Evolutionary conservation across 2,113 vertebrate species (phyloP).

Genomic region (Grantiella picta): DNA sequence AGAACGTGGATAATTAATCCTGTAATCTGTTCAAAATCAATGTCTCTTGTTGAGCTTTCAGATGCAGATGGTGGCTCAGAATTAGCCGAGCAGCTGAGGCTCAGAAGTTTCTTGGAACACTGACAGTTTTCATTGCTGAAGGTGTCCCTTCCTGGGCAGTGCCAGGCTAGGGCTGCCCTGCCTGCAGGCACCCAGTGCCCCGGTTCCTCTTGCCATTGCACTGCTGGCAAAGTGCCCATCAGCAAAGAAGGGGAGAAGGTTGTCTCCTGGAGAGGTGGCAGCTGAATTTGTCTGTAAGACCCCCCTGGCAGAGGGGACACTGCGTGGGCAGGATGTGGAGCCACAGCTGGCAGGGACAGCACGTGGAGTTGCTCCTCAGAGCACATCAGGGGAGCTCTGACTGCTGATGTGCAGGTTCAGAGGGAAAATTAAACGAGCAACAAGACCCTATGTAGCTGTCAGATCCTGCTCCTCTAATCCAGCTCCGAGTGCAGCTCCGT

Average conservation of each 20-base stretch:
- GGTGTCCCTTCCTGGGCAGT: background rate
- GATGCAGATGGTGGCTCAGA: background rate
- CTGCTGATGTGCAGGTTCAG: background rate
- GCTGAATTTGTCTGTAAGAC: background rate
- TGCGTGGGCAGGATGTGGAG: accelerated
- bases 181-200: background rate
- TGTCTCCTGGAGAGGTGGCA: background rate
- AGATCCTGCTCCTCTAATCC: background rate
- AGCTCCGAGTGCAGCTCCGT: background rate
- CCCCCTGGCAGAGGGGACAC: background rate
- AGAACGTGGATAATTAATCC: conserved; percentile 2
- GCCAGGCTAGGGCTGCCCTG: background rate
- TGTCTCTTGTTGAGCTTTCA: background rate
- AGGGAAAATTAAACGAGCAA: background rate
- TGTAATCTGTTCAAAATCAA: conserved; percentile 14
- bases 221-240: accelerated
- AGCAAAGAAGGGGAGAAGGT: background rate
- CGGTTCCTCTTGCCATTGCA: background rate
- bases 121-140: background rate
- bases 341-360: accelerated
- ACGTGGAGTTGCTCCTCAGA: background rate
- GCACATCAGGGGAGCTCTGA: background rate
- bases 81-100: background rate
- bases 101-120: background rate
- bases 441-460: background rate